phyloP scores from a whole-genome alignment of 2,113 vertebrate genomes.

The Columba janthina region DNA sequence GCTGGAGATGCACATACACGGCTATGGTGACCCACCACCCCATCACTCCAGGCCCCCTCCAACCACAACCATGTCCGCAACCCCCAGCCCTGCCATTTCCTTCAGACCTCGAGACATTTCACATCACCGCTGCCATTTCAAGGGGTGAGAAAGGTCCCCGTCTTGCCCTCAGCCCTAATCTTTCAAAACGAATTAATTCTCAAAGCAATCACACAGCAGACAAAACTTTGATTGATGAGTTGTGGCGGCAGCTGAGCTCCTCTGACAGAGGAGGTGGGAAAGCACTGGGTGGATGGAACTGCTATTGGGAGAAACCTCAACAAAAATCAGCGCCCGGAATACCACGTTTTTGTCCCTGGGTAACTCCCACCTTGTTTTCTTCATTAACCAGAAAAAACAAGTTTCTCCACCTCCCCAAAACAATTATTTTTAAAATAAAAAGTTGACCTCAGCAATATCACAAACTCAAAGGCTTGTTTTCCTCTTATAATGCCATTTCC shows the following conservation, averaged over 20 bases:
- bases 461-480: not conserved
- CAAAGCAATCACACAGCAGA: conserved; percentile 16
- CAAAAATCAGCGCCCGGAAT: not conserved
- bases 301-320: not conserved
- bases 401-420: not conserved
- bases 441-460: not conserved
- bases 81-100: not conserved
- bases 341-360: not conserved
- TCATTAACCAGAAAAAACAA: not conserved
- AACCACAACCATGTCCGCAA: not conserved
- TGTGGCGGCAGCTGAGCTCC: not conserved
- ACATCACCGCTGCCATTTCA: not conserved
- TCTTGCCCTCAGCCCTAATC: conserved; percentile 16
- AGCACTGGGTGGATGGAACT: not conserved
- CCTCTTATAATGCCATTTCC: rapidly evolving
- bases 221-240: conserved; percentile 19
- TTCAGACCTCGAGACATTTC: not conserved
- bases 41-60: not conserved
- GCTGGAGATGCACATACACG: rapidly evolving
- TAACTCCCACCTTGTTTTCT: not conserved
- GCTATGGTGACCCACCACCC: not conserved
- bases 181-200: conserved; percentile 35
- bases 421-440: not conserved
- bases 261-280: not conserved
- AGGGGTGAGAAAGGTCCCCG: conserved; percentile 23